phyloP scores from a whole-genome alignment of 2,113 vertebrate species.

The Alaudala cheleensis region DNA sequence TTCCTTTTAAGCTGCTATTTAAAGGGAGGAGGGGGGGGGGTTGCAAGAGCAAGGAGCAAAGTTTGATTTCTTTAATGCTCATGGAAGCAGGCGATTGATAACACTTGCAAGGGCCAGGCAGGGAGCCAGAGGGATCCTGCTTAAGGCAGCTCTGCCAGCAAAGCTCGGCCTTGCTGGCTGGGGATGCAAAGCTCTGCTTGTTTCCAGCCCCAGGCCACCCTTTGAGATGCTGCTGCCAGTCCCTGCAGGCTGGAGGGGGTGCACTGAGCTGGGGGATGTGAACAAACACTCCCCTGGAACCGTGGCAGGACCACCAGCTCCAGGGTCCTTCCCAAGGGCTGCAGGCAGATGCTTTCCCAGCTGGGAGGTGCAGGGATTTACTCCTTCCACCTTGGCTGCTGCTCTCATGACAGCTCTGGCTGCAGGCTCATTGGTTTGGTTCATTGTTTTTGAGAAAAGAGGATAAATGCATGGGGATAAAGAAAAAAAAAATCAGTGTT shows the following conservation, averaged over 20 bases:
- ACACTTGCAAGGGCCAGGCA: slow-evolving; percentile 53
- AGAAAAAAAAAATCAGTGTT: background rate
- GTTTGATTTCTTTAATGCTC: slow-evolving; percentile 59
- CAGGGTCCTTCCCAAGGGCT: background rate
- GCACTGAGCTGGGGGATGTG: background rate
- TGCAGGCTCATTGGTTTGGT: background rate
- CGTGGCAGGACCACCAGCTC: background rate
- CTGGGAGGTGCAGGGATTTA: background rate
- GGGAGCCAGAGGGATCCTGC: slow-evolving; percentile 49
- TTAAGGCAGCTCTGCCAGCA: background rate
- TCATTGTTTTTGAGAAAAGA: background rate
- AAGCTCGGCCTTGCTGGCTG: slow-evolving; percentile 32
- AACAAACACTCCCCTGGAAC: background rate
- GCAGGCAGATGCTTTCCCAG: background rate
- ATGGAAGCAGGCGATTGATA: slow-evolving; percentile 61
- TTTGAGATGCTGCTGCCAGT: slow-evolving; percentile 13
- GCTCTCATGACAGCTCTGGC: background rate
- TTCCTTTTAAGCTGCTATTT: slow-evolving; percentile 66
- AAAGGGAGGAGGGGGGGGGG: background rate
- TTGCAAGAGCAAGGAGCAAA: slow-evolving; percentile 6
- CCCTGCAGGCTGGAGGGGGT: background rate
- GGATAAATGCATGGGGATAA: background rate
- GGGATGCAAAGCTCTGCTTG: slow-evolving; percentile 44
- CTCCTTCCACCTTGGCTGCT: background rate
- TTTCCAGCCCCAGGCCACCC: slow-evolving; percentile 58